Percentiles rank a stretch among this genome's conserved stretches.
phyloP scores from a whole-genome alignment of 2,797 vertebrate genomes.

The Anomalospiza imberbis region DNA sequence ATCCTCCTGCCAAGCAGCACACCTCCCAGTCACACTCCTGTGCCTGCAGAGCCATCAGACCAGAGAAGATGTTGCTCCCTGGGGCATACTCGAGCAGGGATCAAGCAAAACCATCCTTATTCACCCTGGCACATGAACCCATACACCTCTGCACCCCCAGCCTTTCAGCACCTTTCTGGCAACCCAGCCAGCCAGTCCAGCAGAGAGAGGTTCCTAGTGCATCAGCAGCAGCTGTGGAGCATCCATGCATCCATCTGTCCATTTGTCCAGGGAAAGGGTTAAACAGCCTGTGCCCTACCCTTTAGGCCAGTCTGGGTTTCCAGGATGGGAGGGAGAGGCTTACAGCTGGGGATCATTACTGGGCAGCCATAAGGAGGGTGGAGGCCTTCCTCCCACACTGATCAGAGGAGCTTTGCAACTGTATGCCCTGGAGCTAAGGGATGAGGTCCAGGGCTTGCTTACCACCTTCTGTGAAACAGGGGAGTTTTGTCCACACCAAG shows the following conservation, averaged over 20 bases:
- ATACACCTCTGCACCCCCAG: fast-evolving
- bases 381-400: slow-evolving; percentile 58
- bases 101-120: fast-evolving
- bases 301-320: background rate
- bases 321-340: slow-evolving; percentile 51
- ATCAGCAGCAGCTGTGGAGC: background rate
- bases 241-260: background rate
- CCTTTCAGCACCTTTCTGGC: background rate
- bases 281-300: background rate
- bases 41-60: background rate
- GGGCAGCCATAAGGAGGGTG: slow-evolving; percentile 42
- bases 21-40: fast-evolving
- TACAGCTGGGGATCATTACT: slow-evolving; percentile 60
- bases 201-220: background rate
- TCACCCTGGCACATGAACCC: fast-evolving
- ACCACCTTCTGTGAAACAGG: slow-evolving; percentile 2
- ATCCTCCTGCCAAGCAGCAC: background rate
- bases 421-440: slow-evolving; percentile 52
- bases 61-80: background rate
- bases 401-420: slow-evolving; percentile 46
- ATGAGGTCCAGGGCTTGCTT: slow-evolving; percentile 45
- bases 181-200: background rate
- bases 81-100: fast-evolving
- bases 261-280: background rate
- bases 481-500: background rate